Evolutionary conservation across 2,113 vertebrate genomes (phyloP), one percentile per base, ranked within the genome.

Genomic region (Lonchura striata): DNA sequence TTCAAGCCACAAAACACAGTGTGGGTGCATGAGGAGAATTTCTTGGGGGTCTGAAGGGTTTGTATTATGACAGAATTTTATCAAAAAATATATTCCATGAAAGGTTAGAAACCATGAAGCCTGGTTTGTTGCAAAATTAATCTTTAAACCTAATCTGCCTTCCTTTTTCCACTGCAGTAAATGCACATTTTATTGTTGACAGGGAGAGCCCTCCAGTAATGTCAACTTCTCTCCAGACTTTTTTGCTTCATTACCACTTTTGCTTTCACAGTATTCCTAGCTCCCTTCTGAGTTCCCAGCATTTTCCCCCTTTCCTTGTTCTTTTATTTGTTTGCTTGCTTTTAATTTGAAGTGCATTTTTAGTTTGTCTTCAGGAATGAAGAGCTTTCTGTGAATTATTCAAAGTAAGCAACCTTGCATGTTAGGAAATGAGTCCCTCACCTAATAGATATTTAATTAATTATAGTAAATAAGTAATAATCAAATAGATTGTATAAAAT

Each of bases 1-100:
- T 95, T 95, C 95, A 97, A 95, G 87, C 92, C 96, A 90, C 84
- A 97, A 97, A 88, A 57, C 64, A 90, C 60, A 92, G 39, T 79
- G 90, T 91, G 57, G 80, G 78, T 92, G 63, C 39, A 75, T 75
- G 74, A 64, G 47, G 49, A 91, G 54, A 92, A 91, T 96, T 97
- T 97, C 47, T 94, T 75, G 61, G 53, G 82, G 44, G 77, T 69
- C 49, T 92, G 72, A 82, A 91, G 23, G 4, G 11, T 75, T 94
- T 88, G 24, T 27, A 31, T 90, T 75, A 46, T 81, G 54, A 2
- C 9, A 82, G 31, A 61, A 72, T 90, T 95, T 90, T 54, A 53
- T 70, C 3, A 72, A 64, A 93, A 93, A 41, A 53, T 5, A 9
- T 28, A 60, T 41, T 90, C 28, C 30, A 15, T 50, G 42, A 74